phyloP scores from a whole-genome alignment of 2,113 vertebrate genomes.

The Garra rufa region DNA sequence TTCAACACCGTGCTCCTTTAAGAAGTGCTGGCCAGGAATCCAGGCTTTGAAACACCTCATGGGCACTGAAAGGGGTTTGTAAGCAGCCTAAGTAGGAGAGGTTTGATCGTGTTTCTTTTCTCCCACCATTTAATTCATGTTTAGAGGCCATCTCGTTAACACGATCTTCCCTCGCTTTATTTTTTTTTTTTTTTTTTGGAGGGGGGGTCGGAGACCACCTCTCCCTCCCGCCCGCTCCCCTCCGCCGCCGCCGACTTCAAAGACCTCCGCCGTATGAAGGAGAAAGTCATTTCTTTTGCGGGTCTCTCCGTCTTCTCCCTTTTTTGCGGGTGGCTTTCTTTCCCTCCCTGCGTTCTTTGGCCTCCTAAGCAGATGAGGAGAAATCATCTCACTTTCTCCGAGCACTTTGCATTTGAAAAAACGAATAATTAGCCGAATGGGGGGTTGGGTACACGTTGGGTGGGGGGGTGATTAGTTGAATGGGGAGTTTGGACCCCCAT shows the following conservation, averaged over 20 bases:
- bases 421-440: slow-evolving; percentile 76
- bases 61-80: slow-evolving; percentile 74
- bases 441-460: slow-evolving; percentile 40
- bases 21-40: slow-evolving; percentile 78
- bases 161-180: slow-evolving; percentile 76
- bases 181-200: slow-evolving; percentile 59
- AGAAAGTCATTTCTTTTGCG: slow-evolving; percentile 79
- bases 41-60: slow-evolving; percentile 75
- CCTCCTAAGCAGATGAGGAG: slow-evolving; percentile 68
- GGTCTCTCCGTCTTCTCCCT: slow-evolving; percentile 61
- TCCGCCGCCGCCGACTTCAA: slow-evolving; percentile 74
- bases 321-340: slow-evolving; percentile 59
- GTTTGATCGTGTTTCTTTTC: slow-evolving; percentile 78
- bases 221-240: slow-evolving; percentile 43
- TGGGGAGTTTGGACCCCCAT: slow-evolving; percentile 42
- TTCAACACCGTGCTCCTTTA: slow-evolving; percentile 73
- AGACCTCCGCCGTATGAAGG: slow-evolving; percentile 69
- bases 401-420: slow-evolving; percentile 82
- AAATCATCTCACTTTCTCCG: slow-evolving; percentile 82
- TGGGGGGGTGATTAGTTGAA: slow-evolving; percentile 39
- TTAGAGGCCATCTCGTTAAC: slow-evolving; percentile 83
- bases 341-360: slow-evolving; percentile 54
- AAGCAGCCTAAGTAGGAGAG: slow-evolving; percentile 79
- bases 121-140: slow-evolving; percentile 81
- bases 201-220: neutral